Evolutionary conservation across 2,797 vertebrate species (phyloP).

Genomic region (Heteromormyrus szaboi): DNA sequence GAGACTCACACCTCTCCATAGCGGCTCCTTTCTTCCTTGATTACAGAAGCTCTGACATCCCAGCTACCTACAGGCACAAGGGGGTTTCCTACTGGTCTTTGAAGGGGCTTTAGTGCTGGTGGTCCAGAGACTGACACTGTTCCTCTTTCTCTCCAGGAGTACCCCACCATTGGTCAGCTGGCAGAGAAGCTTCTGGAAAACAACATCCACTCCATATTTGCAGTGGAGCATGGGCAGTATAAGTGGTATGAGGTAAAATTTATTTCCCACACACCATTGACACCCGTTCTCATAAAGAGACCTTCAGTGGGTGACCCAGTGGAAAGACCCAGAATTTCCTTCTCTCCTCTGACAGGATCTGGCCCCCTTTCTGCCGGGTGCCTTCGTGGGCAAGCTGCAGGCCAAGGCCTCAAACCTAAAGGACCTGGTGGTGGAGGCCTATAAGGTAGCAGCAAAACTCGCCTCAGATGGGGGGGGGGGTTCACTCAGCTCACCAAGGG

Average conservation of each 20-base stretch:
- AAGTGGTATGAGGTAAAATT: conserved; percentile 92
- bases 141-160: conserved; percentile 65
- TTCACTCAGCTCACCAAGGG: background rate
- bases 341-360: conserved; percentile 63
- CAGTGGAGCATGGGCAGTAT: conserved; percentile 85
- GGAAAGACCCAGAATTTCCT: background rate
- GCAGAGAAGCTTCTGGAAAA: conserved; percentile 89
- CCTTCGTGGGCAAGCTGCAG: conserved; percentile 79
- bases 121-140: too few relatives aligned
- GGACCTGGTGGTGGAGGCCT: conserved; percentile 86
- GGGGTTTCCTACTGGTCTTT: background rate
- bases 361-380: conserved; percentile 78
- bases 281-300: too few relatives aligned
- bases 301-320: background rate
- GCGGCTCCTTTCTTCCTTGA: background rate
- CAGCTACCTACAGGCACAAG: background rate
- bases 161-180: conserved; percentile 86
- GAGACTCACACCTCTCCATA: background rate
- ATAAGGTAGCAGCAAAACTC: conserved; percentile 69
- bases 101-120: background rate
- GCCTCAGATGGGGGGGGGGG: background rate
- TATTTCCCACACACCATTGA: background rate
- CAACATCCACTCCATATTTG: conserved; percentile 87
- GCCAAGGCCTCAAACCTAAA: conserved; percentile 84
- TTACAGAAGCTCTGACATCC: background rate